phyloP scores from a whole-genome alignment of 2,113 vertebrate genomes.

The Dolichotis patagonum region DNA sequence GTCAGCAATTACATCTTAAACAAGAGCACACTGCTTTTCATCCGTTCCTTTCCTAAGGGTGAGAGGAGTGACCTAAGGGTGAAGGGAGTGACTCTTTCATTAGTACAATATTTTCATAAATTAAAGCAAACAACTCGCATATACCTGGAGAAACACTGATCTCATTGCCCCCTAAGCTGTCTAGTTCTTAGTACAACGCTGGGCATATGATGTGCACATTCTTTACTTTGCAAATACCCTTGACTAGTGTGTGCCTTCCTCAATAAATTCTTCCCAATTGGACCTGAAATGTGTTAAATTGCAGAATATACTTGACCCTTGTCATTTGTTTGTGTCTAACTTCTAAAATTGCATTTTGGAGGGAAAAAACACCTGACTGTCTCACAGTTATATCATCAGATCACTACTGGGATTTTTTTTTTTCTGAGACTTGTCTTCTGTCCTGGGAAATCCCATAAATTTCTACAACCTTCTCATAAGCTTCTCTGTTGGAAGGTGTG shows the following conservation, averaged over 20 bases:
- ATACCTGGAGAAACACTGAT: neutral
- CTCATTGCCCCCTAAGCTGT: neutral
- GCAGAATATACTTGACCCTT: neutral
- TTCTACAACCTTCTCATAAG: constrained; percentile 57
- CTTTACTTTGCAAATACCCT: neutral
- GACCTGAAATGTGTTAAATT: constrained; percentile 6
- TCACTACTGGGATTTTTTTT: neutral
- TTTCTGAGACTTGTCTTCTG: constrained; percentile 49
- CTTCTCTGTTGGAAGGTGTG: constrained; percentile 53
- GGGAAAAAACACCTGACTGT: neutral
- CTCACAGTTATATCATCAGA: neutral
- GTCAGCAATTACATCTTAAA: neutral
- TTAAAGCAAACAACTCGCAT: neutral
- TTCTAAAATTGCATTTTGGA: constrained; percentile 58
- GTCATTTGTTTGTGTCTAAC: neutral
- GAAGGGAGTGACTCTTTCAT: too few relatives aligned
- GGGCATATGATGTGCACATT: neutral
- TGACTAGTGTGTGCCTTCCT: neutral
- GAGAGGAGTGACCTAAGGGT: neutral
- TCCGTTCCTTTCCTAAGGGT: neutral
- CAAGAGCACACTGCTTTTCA: neutral
- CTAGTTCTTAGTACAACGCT: neutral
- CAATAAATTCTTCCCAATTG: neutral
- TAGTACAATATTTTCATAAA: neutral
- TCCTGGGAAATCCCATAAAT: constrained; percentile 47